Evolutionary conservation across 2,797 vertebrate species (phyloP).

Genomic region (Micrastur ruficollis): DNA sequence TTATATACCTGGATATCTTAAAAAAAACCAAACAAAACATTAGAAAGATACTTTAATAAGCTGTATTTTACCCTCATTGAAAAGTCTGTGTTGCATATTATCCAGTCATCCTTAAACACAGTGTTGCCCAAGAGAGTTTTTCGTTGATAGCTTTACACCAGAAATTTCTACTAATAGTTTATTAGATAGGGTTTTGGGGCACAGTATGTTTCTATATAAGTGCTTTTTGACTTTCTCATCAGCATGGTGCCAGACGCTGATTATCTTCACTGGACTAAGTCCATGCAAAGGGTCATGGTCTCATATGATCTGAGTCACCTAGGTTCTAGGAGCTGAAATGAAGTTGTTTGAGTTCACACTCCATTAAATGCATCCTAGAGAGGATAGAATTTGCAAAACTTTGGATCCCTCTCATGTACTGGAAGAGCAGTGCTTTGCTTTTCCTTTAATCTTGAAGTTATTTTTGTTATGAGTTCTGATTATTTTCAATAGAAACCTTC

Average conservation of each 20-base stretch:
- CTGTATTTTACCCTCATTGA: background rate
- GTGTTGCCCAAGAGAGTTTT: background rate
- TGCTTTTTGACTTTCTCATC: background rate
- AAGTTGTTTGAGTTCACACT: background rate
- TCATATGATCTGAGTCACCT: background rate
- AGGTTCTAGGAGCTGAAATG: background rate
- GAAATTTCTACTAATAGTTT: background rate
- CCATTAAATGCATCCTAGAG: background rate
- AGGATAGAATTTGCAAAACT: background rate
- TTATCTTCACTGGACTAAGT: background rate
- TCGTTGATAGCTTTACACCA: background rate
- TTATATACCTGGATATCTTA: background rate
- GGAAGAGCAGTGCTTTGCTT: background rate
- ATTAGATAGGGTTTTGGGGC: background rate
- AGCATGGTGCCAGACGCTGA: background rate
- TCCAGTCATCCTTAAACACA: background rate
- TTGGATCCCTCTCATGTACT: background rate
- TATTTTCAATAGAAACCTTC: background rate
- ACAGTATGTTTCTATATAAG: background rate
- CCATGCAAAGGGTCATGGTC: background rate
- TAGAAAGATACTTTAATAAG: background rate
- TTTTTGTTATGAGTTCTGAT: background rate
- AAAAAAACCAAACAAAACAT: background rate
- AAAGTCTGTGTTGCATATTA: background rate
- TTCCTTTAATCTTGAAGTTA: background rate